Conservation (phyloP, 2,797 vertebrate genomes). For the Trichosurus vulpecula region DNA sequence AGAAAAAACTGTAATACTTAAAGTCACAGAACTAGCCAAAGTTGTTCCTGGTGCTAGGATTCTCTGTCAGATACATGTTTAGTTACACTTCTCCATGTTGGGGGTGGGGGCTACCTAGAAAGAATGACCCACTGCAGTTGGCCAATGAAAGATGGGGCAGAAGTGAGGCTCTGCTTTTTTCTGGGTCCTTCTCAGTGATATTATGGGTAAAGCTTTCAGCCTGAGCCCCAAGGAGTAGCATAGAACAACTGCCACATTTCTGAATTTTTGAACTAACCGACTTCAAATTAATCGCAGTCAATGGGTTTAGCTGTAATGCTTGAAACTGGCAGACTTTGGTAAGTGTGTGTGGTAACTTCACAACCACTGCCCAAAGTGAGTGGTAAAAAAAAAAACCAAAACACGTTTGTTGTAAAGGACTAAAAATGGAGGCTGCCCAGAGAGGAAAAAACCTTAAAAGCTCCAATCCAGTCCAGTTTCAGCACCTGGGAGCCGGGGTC, state of each 20-base stretch:
- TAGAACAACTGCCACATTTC: background rate
- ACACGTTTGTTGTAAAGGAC: background rate
- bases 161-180: background rate
- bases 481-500: background rate
- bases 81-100: background rate
- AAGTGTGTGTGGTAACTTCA: background rate
- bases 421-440: background rate
- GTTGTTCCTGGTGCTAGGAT: background rate
- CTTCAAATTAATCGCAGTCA: too few relatives aligned
- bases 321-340: background rate
- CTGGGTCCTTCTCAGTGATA: background rate
- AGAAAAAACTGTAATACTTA: background rate
- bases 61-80: background rate
- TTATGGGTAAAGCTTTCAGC: background rate
- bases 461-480: background rate
- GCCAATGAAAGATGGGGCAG: too few relatives aligned
- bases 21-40: background rate
- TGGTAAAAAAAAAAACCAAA: background rate
- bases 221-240: background rate
- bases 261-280: too few relatives aligned
- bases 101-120: too few relatives aligned
- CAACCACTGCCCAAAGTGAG: background rate
- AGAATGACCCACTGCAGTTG: background rate
- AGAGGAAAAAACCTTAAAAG: background rate
- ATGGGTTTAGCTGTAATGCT: too few relatives aligned